phyloP scores from a whole-genome alignment of 1,140 invertebrate genomes.

The Trichonephila clavipes region DNA sequence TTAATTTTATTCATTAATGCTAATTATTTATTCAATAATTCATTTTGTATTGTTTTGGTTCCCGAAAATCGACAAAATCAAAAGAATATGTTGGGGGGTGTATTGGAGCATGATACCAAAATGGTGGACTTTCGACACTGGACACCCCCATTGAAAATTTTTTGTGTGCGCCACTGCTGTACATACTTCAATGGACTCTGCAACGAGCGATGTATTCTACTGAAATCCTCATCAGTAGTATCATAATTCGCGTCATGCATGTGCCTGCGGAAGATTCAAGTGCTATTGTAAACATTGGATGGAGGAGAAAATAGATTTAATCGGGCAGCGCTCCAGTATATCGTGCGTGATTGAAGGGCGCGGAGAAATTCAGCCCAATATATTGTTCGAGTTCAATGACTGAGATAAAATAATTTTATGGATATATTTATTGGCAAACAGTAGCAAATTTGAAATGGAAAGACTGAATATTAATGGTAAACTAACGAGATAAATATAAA shows the following conservation, averaged over 20 bases:
- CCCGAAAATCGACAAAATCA: no score
- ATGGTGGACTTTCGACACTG: no score
- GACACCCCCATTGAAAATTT: no score
- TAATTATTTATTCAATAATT: no score
- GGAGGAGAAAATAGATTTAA: conserved; percentile 32
- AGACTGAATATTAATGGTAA: neutral
- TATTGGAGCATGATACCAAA: no score
- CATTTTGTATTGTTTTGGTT: no score
- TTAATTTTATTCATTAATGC: no score
- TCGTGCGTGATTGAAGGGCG: conserved; percentile 10
- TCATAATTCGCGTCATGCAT: neutral
- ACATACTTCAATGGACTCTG: neutral
- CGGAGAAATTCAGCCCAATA: neutral
- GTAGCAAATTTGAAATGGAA: neutral
- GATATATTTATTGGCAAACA: neutral
- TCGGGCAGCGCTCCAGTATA: conserved; percentile 5
- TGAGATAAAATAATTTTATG: conserved; percentile 12
- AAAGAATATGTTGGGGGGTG: no score
- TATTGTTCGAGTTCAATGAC: conserved; percentile 3
- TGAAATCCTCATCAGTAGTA: neutral
- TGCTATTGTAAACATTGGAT: conserved; percentile 25
- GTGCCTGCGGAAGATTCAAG: neutral
- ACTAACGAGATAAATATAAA: no score
- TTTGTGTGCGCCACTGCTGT: no score
- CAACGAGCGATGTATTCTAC: neutral